Conservation (phyloP, 2,797 vertebrate genomes). For the Sebastes iracundus region DNA sequence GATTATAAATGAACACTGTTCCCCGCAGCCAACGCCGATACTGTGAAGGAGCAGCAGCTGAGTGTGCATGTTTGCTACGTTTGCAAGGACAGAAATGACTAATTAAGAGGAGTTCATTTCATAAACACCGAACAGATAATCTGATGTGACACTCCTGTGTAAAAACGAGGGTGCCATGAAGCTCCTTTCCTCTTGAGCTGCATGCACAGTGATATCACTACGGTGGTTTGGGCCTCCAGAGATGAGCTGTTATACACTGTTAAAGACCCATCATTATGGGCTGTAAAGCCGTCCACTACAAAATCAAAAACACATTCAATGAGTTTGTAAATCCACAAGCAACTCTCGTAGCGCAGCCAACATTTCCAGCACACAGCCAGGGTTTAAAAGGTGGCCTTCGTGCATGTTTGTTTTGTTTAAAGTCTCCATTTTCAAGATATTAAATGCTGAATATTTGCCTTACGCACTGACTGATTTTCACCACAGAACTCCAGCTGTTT, state of each 20-base stretch:
- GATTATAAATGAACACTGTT: constrained; percentile 40
- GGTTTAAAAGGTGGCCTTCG: background rate
- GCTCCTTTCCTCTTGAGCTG: constrained; percentile 30
- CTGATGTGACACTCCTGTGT: constrained; percentile 37
- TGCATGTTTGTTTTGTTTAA: constrained; percentile 49
- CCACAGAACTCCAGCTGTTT: background rate
- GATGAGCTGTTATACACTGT: constrained; percentile 46
- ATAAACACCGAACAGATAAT: constrained; percentile 45
- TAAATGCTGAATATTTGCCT: background rate
- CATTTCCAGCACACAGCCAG: constrained; percentile 2
- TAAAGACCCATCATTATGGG: constrained; percentile 49
- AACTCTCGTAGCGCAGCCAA: constrained; percentile 1
- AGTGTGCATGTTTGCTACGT: background rate
- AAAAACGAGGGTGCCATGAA: constrained; percentile 20
- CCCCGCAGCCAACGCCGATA: constrained; percentile 14
- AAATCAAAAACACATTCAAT: constrained; percentile 55
- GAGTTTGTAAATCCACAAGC: constrained; percentile 18
- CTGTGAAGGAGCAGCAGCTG: constrained; percentile 42
- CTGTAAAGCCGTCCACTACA: constrained; percentile 24
- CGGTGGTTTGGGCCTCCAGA: constrained; percentile 30
- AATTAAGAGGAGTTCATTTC: constrained; percentile 48
- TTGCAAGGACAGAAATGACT: constrained; percentile 39
- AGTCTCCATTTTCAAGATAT: constrained; percentile 33
- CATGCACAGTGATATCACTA: constrained; percentile 45
- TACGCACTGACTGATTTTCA: background rate